Base-by-base conservation (phyloP, 2,797 vertebrate genomes). In the Pseudopleuronectes americanus region DNA sequence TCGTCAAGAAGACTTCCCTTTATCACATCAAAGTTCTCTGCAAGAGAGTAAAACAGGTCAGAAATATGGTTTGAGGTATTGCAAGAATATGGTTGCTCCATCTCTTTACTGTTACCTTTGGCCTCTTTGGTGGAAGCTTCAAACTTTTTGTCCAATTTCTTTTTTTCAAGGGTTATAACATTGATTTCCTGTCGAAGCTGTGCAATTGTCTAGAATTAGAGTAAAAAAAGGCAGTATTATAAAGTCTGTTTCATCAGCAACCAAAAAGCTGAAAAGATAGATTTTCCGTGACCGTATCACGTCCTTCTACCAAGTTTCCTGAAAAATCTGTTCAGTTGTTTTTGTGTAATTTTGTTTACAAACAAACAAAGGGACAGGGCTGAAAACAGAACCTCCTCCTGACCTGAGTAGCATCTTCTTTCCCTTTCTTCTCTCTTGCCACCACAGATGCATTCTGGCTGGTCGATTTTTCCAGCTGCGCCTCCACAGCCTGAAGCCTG, bases 11-110 rank as follows among this genome's bases (percentile, higher is more conserved):
- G 93, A 23, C 86, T 95, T 67, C 90, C 94, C 49, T 95, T 97
- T 57, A 97, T 84, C n/a, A 91, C 65, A 74, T 97, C 95, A 94
- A 96, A 96, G 89, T 94, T 94, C 74, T 95, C 97, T 99, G 94
- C 62, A 86, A 85, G 53, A 65, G 36, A 52, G 23, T 28, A 45
- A 68, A 63, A 41, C 6, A 2, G 0, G 23, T 81, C 21, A 84
- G 3, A 64, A 4, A 55, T 67, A 22, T 45, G 2, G n/a, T 9
- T 51, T 3, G 70, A 54, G 53, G n/a, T 14, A 41, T 2, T 14
- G 3, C 0, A 23, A 49, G 12, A 23, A 13, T 17, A 23, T 4
- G 6, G 43, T 45, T 6, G n/a, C 26, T 3, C 49, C 2, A 2
- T 41, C 58, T 52, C 8, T 28, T 23, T 5, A 65, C 16, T 43